phyloP scores from a whole-genome alignment of 2,888 invertebrate genomes.

The Atherix ibis region DNA sequence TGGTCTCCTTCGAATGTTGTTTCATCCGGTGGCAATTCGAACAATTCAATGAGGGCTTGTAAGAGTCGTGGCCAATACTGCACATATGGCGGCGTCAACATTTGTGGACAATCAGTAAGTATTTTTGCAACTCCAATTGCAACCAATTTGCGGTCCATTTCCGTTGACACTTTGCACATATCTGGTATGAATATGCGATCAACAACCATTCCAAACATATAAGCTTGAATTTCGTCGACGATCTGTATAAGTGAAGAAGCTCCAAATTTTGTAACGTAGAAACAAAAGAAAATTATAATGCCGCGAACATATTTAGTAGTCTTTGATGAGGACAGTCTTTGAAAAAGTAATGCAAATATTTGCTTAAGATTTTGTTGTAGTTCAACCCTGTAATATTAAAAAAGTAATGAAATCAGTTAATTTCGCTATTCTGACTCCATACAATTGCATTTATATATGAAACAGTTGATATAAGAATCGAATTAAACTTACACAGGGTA shows the following conservation, averaged over 20 bases:
- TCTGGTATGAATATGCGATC: conserved; percentile 79
- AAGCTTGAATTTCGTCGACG: conserved; percentile 71
- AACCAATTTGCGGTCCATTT: conserved; percentile 74
- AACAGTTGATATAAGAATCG: too few relatives aligned
- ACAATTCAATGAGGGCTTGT: conserved; percentile 65
- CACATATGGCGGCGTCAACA: conserved; percentile 51
- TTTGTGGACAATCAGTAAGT: conserved; percentile 56
- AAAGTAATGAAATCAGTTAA: neutral
- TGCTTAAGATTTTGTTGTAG: conserved; percentile 68
- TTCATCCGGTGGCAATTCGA: conserved; percentile 79
- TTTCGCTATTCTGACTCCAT: conserved; percentile 1
- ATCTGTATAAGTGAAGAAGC: conserved; percentile 56
- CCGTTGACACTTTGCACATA: conserved; percentile 70
- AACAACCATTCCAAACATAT: conserved; percentile 92
- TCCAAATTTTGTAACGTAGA: conserved; percentile 70
- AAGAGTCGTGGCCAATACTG: conserved; percentile 43
- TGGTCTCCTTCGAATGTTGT: conserved; percentile 67
- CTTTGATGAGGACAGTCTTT: conserved; percentile 80
- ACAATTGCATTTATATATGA: neutral
- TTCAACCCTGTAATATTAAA: conserved; percentile 39
- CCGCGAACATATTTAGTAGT: conserved; percentile 89
- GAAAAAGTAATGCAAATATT: conserved; percentile 83
- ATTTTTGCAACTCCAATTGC: conserved; percentile 79
- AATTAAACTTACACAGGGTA: conserved; percentile 55
- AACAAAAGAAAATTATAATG: conserved; percentile 78